phyloP scores from a whole-genome alignment of 2,888 invertebrate species.

The Drosophila atripex region DNA sequence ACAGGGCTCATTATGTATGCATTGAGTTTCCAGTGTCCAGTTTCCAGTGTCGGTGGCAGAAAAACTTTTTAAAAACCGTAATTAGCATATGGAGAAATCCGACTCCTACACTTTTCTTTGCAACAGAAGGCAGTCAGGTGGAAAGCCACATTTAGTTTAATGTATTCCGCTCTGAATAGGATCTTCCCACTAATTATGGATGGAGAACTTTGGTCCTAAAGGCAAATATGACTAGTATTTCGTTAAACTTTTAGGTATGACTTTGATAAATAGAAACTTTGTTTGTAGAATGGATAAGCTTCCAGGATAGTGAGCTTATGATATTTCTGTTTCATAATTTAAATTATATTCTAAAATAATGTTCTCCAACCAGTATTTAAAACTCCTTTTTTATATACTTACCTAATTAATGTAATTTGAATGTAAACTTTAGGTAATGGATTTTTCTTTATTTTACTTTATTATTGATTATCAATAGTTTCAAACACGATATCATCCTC shows the following conservation, averaged over 20 bases:
- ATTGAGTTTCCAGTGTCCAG: slow-evolving; percentile 59
- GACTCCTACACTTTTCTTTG: slow-evolving; percentile 18
- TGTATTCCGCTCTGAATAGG: slow-evolving; percentile 17
- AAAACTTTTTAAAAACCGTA: slow-evolving; percentile 65
- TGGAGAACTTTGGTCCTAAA: neutral
- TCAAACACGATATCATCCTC: neutral
- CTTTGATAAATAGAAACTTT: neutral
- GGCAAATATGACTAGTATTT: neutral
- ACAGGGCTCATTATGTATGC: slow-evolving; percentile 65
- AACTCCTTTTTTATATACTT: too few relatives aligned
- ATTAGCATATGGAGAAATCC: slow-evolving; percentile 74
- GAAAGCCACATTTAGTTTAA: slow-evolving; percentile 46
- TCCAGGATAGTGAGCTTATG: neutral
- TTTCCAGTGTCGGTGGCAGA: slow-evolving; percentile 39
- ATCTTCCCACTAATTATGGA: slow-evolving; percentile 11
- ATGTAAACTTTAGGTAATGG: too few relatives aligned
- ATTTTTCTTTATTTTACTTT: too few relatives aligned
- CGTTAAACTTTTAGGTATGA: neutral
- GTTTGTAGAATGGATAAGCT: neutral
- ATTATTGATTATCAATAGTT: too few relatives aligned
- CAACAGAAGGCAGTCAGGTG: slow-evolving; percentile 48
- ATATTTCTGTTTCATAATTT: neutral
- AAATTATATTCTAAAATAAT: too few relatives aligned
- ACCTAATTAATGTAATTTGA: neutral
- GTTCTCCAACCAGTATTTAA: too few relatives aligned